Evolutionary conservation across 2,113 vertebrate species (phyloP), one percentile per base, ranked within the genome.

Genomic region (Oophaga pumilio): DNA sequence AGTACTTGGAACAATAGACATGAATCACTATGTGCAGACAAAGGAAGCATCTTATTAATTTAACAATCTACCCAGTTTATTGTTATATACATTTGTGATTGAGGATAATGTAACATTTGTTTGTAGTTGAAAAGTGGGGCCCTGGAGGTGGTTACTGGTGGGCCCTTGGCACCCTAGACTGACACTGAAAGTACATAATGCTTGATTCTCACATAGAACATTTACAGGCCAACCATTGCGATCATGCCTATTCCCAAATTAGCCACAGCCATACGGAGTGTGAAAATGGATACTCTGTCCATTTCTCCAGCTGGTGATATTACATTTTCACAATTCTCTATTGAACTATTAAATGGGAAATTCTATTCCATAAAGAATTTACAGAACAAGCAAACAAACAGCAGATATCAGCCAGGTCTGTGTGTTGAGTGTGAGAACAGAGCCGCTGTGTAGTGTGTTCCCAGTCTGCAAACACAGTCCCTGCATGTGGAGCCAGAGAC

Each of bases 361-460:
- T 82, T 82, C 79, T 69, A 76, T 49, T 76, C 53, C 79, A 71
- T 62, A 83, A 43, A 56, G 33, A 24, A 24, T 87, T 76, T 76
- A 68, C 62, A 82, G 73, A 82, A 87, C 86, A 82, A 88, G 80
- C 71, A 88, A 88, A 88, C 81, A 88, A 88, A 88, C 80, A 84
- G 24, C 49, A 62, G 24, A 43, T 87, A 87, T 87, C 86, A 81
- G 79, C 69, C 87, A 84, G 71, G 57, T 79, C 77, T 81, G 86
- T 89, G 64, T 81, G 76, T 71, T 6, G 57, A 85, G 76, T 85
- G 84, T 89, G 89, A 81, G 83, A 89, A 89, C 71, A n/a, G 43
- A 74, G 76, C 87, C 62, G 77, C 89, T 89, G 86, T 88, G 87
- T 50, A 89, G 73, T 12, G 81, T 53, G 59, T 79, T 88, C 60